Evolutionary conservation across 2,888 invertebrate species (phyloP).

Genomic region (Eupithecia inturbata): DNA sequence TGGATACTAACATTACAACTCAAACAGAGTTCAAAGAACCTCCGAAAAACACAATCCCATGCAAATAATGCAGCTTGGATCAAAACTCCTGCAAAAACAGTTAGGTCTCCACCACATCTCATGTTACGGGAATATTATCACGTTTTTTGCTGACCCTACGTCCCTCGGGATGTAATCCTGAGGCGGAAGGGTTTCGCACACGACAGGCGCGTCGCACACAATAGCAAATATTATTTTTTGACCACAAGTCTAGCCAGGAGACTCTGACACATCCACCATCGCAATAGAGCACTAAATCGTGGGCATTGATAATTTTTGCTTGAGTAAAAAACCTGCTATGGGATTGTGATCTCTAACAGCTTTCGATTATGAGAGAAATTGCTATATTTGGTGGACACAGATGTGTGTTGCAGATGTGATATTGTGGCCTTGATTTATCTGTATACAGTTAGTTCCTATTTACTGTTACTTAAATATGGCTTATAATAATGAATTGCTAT

Average conservation of each 20-base stretch:
- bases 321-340: not conserved
- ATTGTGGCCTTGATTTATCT: conserved; percentile 4
- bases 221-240: conserved; percentile 54
- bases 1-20: not conserved
- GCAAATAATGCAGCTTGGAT: conserved; percentile 29
- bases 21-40: conserved; percentile 6
- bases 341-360: conserved; percentile 13
- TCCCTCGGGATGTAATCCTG: conserved; percentile 58
- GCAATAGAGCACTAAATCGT: conserved; percentile 19
- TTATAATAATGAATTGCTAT: not conserved
- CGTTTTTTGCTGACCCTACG: conserved; percentile 56
- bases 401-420: conserved; percentile 35
- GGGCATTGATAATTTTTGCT: not conserved
- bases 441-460: conserved; percentile 26
- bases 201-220: conserved; percentile 66
- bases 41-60: conserved; percentile 19
- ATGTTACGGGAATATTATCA: conserved; percentile 42
- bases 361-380: conserved; percentile 12
- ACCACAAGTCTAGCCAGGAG: conserved; percentile 30
- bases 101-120: conserved; percentile 46
- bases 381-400: conserved; percentile 11
- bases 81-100: conserved; percentile 45
- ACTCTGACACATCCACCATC: conserved; percentile 14
- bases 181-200: conserved; percentile 76
- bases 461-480: conserved; percentile 5